Evolutionary conservation across 2,113 vertebrate species (phyloP), one percentile per base, ranked within the genome.

Genomic region (Platichthys flesus): DNA sequence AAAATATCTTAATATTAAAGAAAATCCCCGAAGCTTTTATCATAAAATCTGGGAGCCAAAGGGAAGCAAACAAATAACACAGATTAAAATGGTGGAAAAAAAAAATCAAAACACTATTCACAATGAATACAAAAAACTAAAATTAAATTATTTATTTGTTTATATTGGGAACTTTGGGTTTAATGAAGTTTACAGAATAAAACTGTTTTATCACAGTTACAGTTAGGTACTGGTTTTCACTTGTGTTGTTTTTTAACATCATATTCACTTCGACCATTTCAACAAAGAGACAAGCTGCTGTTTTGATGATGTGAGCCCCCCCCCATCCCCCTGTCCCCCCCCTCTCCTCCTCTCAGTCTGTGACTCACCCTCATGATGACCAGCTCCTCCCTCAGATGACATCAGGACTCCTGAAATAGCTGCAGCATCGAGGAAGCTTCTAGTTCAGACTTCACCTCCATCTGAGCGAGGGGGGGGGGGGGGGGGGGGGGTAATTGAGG

Each of bases 351-450:
- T 31, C 80, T 70, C 64, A 45, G 75, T 65, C 78, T 84, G 71
- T 90, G 88, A 85, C 76, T 90, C 90, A 90, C 86, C 12, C 79
- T 18, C 80, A 72, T 37, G 59, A 72, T 71, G 62, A 65, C 76
- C 40, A 20, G 84, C 85, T 84, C 88, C 88, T 74, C 90, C 86
- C 61, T 49, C 28, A 31, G 51, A 89, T 92, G 90, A 92, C 90
- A 90, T 90, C 89, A 90, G 42, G 73, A 6, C 21, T 74, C 79
- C 73, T 21, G 72, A 91, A 92, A 91, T 91, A 91, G 90, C 77
- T 79, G 83, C 90, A 85, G 85, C 78, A 42, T 42, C 40, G 40
- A 42, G 12, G 40, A 42, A 42, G 40, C 40, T 42, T 42, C 40
- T 10, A 10, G 60, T 76, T 85, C 78, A 77, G 82, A 83, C 88